Base-by-base conservation (phyloP, 1,140 invertebrate species). In the Calosoma granatense region DNA sequence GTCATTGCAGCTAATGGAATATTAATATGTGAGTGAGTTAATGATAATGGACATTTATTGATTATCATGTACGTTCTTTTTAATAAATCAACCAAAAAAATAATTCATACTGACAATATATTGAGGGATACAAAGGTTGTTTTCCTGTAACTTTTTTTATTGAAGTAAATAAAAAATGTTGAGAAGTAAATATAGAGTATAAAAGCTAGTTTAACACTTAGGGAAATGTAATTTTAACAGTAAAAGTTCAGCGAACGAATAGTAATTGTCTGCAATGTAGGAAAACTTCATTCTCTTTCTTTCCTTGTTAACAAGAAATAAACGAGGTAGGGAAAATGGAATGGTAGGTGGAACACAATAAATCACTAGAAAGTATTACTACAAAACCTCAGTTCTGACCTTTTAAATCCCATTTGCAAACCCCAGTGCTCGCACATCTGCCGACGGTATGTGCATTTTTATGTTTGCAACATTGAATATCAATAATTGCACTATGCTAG, bases 221-320 rank as follows among this genome's bases (percentile, higher is more conserved):
- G 41, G 9, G 17, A 47, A 47, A 47, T 47, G 41, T 17, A 47
- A 47, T 47, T 47, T 47, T 47, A 47, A 47, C 41, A 12, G 41
- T 47, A 17, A 47, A 47, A 47, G 9, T 47, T 47, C 41, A 47
- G 41, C 17, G 17, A 17, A 47, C 41, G 17, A 17, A 3, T 4
- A 47, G 41, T 47, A 47, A 47, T 47, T 47, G 41, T 47, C 26
- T 11, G 41, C 6, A 47, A 3, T 47, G 17, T 11, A 17, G 41
- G 41, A 47, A 47, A 47, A 47, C 41, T 47, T 47, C 17, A 12
- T 47, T 47, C 15, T 47, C 17, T 17, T 9, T 47, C 17, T 47
- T 47, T 17, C 15, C 9, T 47, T 47, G 17, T 17, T 12, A 47
- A 17, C 41, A 47, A 17, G 41, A 12, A 47, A 47, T 47, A 47